Evolutionary conservation across 1,140 invertebrate genomes (phyloP), one percentile per base, ranked within the genome.

Genomic region (Brachystomella parvula): DNA sequence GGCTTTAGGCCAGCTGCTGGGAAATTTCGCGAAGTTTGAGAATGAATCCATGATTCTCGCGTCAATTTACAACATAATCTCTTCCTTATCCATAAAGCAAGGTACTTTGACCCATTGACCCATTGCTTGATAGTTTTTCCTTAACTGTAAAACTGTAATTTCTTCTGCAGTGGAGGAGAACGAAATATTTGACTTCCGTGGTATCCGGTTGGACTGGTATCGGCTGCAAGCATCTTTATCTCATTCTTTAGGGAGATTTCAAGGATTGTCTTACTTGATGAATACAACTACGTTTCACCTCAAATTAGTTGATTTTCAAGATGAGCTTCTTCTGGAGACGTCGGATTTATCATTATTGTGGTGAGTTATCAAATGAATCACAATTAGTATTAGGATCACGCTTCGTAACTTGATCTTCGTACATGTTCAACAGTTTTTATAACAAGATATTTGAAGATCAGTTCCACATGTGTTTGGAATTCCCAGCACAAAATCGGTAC

Each of bases 391-490:
- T 15, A 53, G 28, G 47, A 33, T 21, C 31, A 1, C 24, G 28
- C 33, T 6, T 24, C 17, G 35, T 35, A 19, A 30, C 21, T 49
- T 64, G 32, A 63, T 3, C 2, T 65, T 57, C 32, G 19, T 47
- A 58, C 31, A 35, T 69, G 63, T 60, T 71, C 70, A 77, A 53
- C 74, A 85, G 92, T 76, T 98, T 98, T 77, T 97, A 96, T 76
- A 95, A 87, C 74, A 92, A 92, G 81, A 89, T 95, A 76, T 98
- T 98, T 81, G 94, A 98, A 76, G 92, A 95, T 76, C 93, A 98
- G 77, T 98, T 98, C 76, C 94, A 97, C 75, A 95, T 97, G 91
- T 98, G 95, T 79, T 82, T 98, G 71, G 94, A 98, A 79, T 98
- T 98, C 79, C 94, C 94, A 29, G 94, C 94, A 26, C 95, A 98